These are phyloP conservation scores for Drosophila koepferae DNA, from an alignment of 2,888 invertebrate genomes.

Conservation along the genomic window DNA sequence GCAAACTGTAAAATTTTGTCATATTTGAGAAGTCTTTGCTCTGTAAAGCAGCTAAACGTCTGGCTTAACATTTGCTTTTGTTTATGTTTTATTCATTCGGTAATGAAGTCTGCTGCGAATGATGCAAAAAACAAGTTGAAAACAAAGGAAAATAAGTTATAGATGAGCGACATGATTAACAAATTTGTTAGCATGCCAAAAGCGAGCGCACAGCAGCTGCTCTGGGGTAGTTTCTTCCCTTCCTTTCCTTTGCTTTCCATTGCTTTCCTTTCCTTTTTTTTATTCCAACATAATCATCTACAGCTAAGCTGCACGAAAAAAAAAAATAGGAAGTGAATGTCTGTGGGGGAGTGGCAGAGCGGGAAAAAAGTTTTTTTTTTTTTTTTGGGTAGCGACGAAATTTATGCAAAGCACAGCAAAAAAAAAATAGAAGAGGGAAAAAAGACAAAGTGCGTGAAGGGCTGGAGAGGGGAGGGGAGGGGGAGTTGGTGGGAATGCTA, in stretches of 20 bases:
- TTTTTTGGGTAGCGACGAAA: conserved; percentile 38
- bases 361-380: not conserved
- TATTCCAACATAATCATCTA: conserved; percentile 53
- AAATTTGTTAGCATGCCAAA: conserved; percentile 49
- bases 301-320: conserved; percentile 19
- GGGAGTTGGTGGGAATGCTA: not conserved
- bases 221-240: conserved; percentile 1
- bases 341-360: not conserved
- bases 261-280: too few species aligned
- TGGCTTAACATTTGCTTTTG: conserved; percentile 3
- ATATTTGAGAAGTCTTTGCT: not conserved
- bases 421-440: conserved; percentile 1
- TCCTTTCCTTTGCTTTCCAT: not conserved
- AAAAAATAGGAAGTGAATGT: not conserved
- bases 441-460: conserved; percentile 17
- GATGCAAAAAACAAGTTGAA: conserved; percentile 29
- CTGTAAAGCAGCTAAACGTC: not conserved
- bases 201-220: conserved; percentile 3
- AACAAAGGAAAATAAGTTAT: conserved; percentile 4
- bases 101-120: conserved; percentile 44
- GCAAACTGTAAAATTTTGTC: too few species aligned
- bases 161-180: conserved; percentile 51
- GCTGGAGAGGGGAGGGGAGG: not conserved
- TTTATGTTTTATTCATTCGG: conserved; percentile 18
- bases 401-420: conserved; percentile 77